Conservation (phyloP, 2,888 invertebrate genomes). For the Anodontia alba region DNA sequence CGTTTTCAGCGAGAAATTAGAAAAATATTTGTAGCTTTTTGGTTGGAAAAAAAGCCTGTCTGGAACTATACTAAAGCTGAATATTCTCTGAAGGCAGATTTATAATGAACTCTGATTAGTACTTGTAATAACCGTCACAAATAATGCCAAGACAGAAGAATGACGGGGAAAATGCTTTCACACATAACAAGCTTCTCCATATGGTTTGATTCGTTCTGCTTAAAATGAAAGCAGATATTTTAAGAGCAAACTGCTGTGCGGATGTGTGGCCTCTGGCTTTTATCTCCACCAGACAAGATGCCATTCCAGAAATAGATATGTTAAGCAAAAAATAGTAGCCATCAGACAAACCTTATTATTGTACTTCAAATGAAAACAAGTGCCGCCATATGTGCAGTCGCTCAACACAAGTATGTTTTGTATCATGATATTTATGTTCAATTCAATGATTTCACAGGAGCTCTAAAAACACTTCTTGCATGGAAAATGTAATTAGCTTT, state of each 20-base stretch:
- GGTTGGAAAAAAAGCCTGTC: too few species aligned
- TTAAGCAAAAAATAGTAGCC: not conserved
- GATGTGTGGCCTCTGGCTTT: not conserved
- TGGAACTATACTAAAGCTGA: not conserved
- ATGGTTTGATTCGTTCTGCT: not conserved
- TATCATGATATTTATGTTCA: too few species aligned
- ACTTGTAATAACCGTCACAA: not conserved
- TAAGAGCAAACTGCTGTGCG: too few species aligned
- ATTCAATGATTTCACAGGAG: too few species aligned
- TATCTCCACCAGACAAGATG: not conserved
- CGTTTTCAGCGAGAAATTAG: too few species aligned
- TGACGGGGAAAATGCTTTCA: not conserved
- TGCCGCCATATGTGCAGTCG: too few species aligned
- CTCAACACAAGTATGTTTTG: too few species aligned
- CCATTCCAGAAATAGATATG: not conserved
- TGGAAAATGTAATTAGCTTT: too few species aligned
- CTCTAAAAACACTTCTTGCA: too few species aligned
- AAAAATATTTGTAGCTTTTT: too few species aligned
- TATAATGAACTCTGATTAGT: not conserved
- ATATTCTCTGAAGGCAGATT: not conserved
- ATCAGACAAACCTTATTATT: not conserved
- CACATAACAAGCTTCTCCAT: not conserved
- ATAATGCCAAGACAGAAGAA: not conserved
- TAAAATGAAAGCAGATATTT: not conserved
- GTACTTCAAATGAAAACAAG: too few species aligned